Evolutionary conservation across 2,797 vertebrate species (phyloP).

Genomic region (Epinephelus malabaricus): DNA sequence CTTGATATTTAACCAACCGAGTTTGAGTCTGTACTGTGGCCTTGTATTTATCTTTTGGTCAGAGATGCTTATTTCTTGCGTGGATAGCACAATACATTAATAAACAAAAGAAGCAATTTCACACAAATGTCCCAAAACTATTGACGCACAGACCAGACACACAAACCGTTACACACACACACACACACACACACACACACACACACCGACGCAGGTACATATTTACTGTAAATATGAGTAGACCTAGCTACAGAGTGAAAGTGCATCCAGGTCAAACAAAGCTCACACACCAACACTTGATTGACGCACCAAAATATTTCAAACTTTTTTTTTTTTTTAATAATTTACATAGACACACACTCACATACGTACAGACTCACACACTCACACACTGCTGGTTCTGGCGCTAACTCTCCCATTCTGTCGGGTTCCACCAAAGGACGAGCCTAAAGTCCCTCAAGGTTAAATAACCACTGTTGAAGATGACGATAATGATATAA

Average conservation of each 20-base stretch:
- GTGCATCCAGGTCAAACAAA: constrained; percentile 55
- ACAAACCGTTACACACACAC: not conserved
- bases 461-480: constrained; percentile 74
- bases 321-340: not conserved
- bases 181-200: constrained; percentile 3
- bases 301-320: constrained; percentile 36
- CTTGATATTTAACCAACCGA: constrained; percentile 56
- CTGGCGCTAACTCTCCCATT: constrained; percentile 68
- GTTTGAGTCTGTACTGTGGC: constrained; percentile 61
- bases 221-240: constrained; percentile 69
- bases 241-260: constrained; percentile 46
- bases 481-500: constrained; percentile 78
- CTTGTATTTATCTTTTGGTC: constrained; percentile 62
- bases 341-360: not conserved
- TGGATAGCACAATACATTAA: constrained; percentile 70
- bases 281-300: constrained; percentile 37
- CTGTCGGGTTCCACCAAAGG: constrained; percentile 73
- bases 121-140: constrained; percentile 71
- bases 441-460: constrained; percentile 71
- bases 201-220: constrained; percentile 36
- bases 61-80: constrained; percentile 64
- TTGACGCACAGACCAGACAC: constrained; percentile 43
- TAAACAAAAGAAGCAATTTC: constrained; percentile 70
- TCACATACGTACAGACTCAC: constrained; percentile 16
- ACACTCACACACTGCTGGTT: constrained; percentile 54